phyloP scores from a whole-genome alignment of 2,888 invertebrate genomes.

The Leptopterna dolabrata region DNA sequence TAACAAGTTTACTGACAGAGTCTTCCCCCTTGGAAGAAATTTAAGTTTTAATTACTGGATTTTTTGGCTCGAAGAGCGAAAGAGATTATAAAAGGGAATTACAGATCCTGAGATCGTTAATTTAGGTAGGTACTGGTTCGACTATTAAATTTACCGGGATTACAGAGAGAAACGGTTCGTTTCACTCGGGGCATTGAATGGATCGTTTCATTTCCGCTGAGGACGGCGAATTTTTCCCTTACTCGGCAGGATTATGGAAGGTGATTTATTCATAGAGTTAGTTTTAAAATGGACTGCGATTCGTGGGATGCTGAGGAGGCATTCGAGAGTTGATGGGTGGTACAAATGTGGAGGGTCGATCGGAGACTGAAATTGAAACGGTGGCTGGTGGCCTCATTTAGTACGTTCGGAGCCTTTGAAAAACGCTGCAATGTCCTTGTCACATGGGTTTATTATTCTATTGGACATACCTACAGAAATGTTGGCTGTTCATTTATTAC shows the following conservation, averaged over 20 bases:
- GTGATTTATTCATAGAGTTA: neutral
- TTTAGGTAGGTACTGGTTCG: neutral
- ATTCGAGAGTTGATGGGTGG: neutral
- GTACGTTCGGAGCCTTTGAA: too few species aligned
- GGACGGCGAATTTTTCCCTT: neutral
- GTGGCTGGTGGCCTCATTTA: too few species aligned
- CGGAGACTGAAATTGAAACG: too few species aligned
- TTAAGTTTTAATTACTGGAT: conserved; percentile 18
- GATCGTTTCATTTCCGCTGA: too few species aligned
- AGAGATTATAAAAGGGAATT: conserved; percentile 4
- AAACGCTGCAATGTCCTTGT: too few species aligned
- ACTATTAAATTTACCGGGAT: neutral
- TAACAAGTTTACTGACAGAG: conserved; percentile 12
- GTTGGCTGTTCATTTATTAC: too few species aligned
- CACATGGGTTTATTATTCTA: too few species aligned
- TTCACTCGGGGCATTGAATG: neutral
- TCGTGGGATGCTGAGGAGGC: neutral
- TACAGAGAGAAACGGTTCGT: neutral
- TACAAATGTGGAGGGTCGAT: neutral
- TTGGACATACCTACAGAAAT: too few species aligned
- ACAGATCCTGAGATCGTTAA: neutral
- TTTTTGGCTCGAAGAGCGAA: neutral
- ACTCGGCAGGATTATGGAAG: neutral
- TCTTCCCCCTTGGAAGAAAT: neutral
- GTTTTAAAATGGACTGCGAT: neutral